phyloP scores from a whole-genome alignment of 1,140 invertebrate genomes.

The Protaetia brevitarsis region DNA sequence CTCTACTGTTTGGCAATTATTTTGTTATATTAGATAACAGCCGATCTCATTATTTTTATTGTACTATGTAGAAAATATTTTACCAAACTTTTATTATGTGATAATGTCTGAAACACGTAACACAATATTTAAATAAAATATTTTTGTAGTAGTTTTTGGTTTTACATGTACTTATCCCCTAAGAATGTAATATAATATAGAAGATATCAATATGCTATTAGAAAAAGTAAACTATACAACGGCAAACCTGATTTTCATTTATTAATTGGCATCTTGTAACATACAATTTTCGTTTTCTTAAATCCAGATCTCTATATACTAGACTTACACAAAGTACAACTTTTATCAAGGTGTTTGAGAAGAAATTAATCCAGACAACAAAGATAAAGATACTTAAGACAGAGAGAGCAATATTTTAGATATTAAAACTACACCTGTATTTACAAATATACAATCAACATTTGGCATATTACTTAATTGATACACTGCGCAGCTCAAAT shows the following conservation, averaged over 20 bases:
- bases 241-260: background rate
- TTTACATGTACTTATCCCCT: no score
- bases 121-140: slow-evolving; percentile 7
- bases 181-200: background rate
- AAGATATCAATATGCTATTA: background rate
- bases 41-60: slow-evolving; percentile 10
- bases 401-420: background rate
- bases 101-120: background rate
- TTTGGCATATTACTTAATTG: slow-evolving; percentile 1
- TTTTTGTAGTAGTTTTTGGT: background rate
- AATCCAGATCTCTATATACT: slow-evolving; percentile 6
- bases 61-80: background rate
- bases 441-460: background rate
- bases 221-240: background rate
- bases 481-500: background rate
- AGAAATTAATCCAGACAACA: background rate
- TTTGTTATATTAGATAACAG: background rate
- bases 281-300: slow-evolving; percentile 1
- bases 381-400: background rate
- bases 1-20: background rate
- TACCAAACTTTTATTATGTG: slow-evolving; percentile 6
- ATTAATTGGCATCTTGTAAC: slow-evolving; percentile 14
- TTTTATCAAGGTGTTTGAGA: background rate
- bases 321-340: slow-evolving; percentile 1
- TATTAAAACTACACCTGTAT: background rate